Percentiles rank a stretch among this genome's conserved stretches.
These are phyloP conservation scores for Tenthredo notha DNA, from an alignment of 2,888 invertebrate genomes.

Conservation along the genomic window DNA sequence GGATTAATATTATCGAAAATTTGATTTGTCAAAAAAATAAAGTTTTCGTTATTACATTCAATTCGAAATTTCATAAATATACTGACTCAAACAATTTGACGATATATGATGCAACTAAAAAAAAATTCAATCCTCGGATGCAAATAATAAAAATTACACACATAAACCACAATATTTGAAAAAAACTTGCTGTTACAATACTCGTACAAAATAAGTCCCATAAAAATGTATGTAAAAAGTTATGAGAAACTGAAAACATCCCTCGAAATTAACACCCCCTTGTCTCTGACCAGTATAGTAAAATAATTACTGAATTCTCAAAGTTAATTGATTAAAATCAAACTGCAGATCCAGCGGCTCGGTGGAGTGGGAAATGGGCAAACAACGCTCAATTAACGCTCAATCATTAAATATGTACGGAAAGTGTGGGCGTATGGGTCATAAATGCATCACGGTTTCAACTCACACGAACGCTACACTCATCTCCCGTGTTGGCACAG, in stretches of 20 bases:
- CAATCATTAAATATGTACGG: constrained; percentile 75
- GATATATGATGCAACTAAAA: background rate
- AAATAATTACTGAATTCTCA: constrained; percentile 66
- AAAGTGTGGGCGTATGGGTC: constrained; percentile 59
- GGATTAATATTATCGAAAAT: background rate
- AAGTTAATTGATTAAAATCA: constrained; percentile 75
- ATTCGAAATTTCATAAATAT: background rate
- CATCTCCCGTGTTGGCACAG: constrained; percentile 75
- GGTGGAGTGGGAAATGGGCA: constrained; percentile 68
- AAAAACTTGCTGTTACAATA: background rate
- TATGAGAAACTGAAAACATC: background rate
- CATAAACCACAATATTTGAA: background rate
- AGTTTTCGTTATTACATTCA: background rate
- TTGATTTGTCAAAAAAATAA: background rate
- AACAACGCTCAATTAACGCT: constrained; percentile 76
- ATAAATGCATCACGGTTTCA: constrained; percentile 73
- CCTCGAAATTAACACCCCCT: background rate
- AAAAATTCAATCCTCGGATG: background rate
- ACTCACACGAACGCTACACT: constrained; percentile 65
- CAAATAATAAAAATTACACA: background rate
- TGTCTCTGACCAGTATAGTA: background rate
- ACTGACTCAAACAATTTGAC: background rate
- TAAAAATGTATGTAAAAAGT: background rate
- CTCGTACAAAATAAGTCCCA: background rate
- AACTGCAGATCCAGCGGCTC: constrained; percentile 63